These are phyloP conservation scores for Eudemis profundana DNA, from an alignment of 2,888 invertebrate genomes.

Conservation along the genomic window DNA sequence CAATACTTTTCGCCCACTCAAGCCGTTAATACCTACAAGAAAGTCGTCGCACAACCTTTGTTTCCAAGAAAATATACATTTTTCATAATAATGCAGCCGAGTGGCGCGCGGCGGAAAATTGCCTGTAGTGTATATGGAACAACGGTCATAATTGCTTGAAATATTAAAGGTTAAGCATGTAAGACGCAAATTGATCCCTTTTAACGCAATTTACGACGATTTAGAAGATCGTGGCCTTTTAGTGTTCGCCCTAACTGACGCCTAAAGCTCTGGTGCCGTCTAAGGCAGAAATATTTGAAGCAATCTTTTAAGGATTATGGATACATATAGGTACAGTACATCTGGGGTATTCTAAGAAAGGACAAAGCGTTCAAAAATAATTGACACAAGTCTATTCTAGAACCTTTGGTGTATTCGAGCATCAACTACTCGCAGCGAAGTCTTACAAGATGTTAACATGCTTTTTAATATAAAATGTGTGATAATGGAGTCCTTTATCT, in stretches of 20 bases:
- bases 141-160: slow-evolving; percentile 47
- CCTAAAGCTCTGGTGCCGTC: background rate
- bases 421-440: no score
- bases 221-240: slow-evolving; percentile 41
- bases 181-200: slow-evolving; percentile 46
- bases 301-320: no score
- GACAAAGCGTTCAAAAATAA: no score
- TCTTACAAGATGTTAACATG: no score
- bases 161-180: slow-evolving; percentile 45
- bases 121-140: slow-evolving; percentile 45
- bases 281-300: background rate
- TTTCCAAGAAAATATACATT: slow-evolving; percentile 47
- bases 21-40: slow-evolving; percentile 40
- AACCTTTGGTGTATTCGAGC: no score
- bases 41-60: slow-evolving; percentile 43
- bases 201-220: slow-evolving; percentile 47
- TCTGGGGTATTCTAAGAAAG: no score
- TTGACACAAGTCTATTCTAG: no score
- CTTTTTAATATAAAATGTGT: no score
- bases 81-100: slow-evolving; percentile 44
- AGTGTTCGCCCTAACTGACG: slow-evolving; percentile 18
- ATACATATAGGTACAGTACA: no score
- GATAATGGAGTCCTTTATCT: no score
- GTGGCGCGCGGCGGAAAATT: slow-evolving; percentile 45
- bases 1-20: slow-evolving; percentile 9